A percentile compares a stretch with the other conserved stretches of the same genome.
Evolutionary conservation across 2,888 invertebrate genomes (phyloP).

Genomic region (Tinea trinotella): DNA sequence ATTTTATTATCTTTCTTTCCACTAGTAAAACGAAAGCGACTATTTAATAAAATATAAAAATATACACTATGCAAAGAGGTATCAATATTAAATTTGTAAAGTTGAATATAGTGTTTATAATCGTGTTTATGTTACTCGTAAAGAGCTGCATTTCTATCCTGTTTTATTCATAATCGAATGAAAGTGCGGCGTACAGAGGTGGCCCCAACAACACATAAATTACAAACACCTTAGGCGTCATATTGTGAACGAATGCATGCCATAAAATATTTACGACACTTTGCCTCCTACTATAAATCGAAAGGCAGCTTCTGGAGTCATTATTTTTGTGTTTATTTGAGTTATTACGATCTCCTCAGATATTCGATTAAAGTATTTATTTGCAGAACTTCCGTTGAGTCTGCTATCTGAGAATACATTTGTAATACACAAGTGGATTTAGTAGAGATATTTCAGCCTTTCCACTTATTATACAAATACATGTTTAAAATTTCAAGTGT

Average conservation of each 20-base stretch:
- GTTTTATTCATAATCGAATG: not conserved
- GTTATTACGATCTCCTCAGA: slow-evolving; percentile 11
- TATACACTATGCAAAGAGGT: no score
- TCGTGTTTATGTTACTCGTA: not conserved
- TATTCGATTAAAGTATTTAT: slow-evolving; percentile 14
- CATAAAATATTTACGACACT: slow-evolving; percentile 44
- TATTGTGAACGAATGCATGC: slow-evolving; percentile 23
- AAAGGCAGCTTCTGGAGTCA: slow-evolving; percentile 21
- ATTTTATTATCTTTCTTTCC: no score
- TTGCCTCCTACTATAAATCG: slow-evolving; percentile 38
- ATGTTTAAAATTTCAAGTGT: no score
- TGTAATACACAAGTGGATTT: not conserved
- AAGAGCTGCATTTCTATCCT: not conserved
- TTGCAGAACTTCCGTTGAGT: slow-evolving; percentile 14
- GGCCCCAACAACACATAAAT: slow-evolving; percentile 11
- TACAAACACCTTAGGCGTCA: slow-evolving; percentile 14
- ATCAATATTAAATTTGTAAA: not conserved
- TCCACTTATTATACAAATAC: not conserved
- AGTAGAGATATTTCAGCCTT: not conserved
- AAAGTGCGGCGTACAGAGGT: not conserved
- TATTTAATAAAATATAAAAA: no score
- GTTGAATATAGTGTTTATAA: no score
- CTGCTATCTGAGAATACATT: slow-evolving; percentile 2
- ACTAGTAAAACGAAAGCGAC: no score
- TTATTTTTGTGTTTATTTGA: slow-evolving; percentile 20